Evolutionary conservation across 2,888 invertebrate species (phyloP), one percentile per base, ranked within the genome.

Genomic region (Willowsia nigromaculata): DNA sequence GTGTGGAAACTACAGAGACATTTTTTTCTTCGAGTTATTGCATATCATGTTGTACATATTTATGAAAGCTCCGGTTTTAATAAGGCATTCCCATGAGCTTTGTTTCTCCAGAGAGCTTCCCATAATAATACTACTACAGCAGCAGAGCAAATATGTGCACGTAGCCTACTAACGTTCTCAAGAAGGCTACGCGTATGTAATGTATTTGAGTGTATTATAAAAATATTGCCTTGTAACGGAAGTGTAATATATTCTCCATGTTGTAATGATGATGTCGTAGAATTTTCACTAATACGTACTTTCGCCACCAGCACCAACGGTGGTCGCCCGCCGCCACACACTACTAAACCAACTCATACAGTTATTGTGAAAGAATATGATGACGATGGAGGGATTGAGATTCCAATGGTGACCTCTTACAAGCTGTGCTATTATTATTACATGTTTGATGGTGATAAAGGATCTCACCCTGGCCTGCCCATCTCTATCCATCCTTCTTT

Each of bases 351-450:
- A 25, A 47, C 27, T 47, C 25, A 25, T 18, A 30, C 37, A 30
- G 30, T 40, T 9, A 40, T 25, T 76, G 47, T 27, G 13, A 85
- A 53, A 56, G 37, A 30, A 1, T 37, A 74, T 47, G 74, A 84
- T 56, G 83, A 74, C 37, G 33, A 50, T 71, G 85, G 47, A 62
- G 15, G 43, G 65, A 83, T 88, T 88, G 62, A 83, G 76, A 88
- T 88, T 88, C 82, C 56, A 59, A n/a, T 65, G 37, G 62, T 83
- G 88, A 88, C 88, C 82, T 62, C 74, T 80, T 80, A 33, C 80
- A 80, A 80, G 80, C 68, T 37, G 40, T 80, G 80, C 68, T 50
- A 68, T 71, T 81, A 71, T 76, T 76, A 76, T 53, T 76, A 76
- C 76, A 76, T 50, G 53, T 30, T 81, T 33, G 76, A 50, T n/a